Evolutionary conservation across 1,140 invertebrate species (phyloP).

Genomic region (Drosophila mojavensis): DNA sequence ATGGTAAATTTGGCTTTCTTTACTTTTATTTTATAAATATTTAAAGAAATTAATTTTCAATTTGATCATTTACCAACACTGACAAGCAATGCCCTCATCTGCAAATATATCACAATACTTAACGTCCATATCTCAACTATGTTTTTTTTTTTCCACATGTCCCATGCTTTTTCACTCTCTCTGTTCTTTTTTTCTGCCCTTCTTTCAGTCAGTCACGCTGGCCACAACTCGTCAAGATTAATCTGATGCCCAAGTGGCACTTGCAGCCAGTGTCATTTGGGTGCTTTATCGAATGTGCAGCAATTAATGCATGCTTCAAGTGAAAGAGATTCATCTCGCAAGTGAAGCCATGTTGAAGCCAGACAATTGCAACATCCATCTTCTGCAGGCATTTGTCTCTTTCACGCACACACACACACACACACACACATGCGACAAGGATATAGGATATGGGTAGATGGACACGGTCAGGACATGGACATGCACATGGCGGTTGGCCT

Average conservation of each 20-base stretch:
- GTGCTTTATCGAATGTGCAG: conserved; percentile 46
- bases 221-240: conserved; percentile 16
- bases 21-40: no score
- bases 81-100: no score
- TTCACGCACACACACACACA: conserved; percentile 64
- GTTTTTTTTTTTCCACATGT: background rate
- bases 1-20: no score
- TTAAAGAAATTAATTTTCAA: no score
- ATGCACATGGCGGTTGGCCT: conserved; percentile 46
- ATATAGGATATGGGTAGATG: conserved; percentile 2
- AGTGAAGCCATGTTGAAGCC: conserved; percentile 47
- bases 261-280: conserved; percentile 35
- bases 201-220: background rate
- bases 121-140: background rate
- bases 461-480: conserved; percentile 25
- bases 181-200: background rate
- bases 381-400: conserved; percentile 74
- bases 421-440: conserved; percentile 23
- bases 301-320: conserved; percentile 62
- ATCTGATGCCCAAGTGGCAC: conserved; percentile 11
- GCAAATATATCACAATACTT: no score
- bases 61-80: no score
- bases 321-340: conserved; percentile 39
- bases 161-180: background rate
- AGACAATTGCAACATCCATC: conserved; percentile 74